A percentile compares a stretch with the other conserved stretches of the same genome.
Evolutionary conservation across 2,888 invertebrate genomes (phyloP).

Genomic region (Hemistola chrysoprasaria): DNA sequence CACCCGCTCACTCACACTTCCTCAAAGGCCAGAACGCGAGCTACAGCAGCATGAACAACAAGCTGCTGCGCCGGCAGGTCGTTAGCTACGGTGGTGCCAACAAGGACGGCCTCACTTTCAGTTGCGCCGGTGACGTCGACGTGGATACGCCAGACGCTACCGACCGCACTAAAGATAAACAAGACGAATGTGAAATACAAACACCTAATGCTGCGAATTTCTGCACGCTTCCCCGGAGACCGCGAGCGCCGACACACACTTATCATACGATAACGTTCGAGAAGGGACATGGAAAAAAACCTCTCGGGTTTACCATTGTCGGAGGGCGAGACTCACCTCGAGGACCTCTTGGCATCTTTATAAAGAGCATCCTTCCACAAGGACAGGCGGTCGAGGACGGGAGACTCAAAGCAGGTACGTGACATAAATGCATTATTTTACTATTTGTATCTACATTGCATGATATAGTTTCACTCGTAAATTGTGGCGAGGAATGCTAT

Average conservation of each 20-base stretch:
- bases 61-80: conserved; percentile 80
- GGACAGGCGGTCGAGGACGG: conserved; percentile 94
- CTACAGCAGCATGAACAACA: conserved; percentile 84
- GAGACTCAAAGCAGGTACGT: conserved; percentile 88
- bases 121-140: conserved; percentile 68
- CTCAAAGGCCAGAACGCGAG: conserved; percentile 83
- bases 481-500: conserved; percentile 45
- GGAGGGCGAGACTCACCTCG: conserved; percentile 93
- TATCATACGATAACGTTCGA: conserved; percentile 89
- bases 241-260: conserved; percentile 85
- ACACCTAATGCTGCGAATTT: conserved; percentile 83
- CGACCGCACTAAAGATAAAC: conserved; percentile 56
- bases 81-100: conserved; percentile 79
- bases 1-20: conserved; percentile 82
- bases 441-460: background rate
- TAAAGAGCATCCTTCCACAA: conserved; percentile 91
- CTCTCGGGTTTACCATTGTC: conserved; percentile 94
- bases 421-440: conserved; percentile 10
- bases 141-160: conserved; percentile 62
- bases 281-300: conserved; percentile 92
- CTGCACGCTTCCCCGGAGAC: conserved; percentile 87
- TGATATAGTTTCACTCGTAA: conserved; percentile 9
- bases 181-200: conserved; percentile 62
- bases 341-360: conserved; percentile 92
- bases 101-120: conserved; percentile 67